These are phyloP conservation scores for Iphiclides podalirius DNA, from an alignment of 2,888 invertebrate genomes.

Conservation along the genomic window DNA sequence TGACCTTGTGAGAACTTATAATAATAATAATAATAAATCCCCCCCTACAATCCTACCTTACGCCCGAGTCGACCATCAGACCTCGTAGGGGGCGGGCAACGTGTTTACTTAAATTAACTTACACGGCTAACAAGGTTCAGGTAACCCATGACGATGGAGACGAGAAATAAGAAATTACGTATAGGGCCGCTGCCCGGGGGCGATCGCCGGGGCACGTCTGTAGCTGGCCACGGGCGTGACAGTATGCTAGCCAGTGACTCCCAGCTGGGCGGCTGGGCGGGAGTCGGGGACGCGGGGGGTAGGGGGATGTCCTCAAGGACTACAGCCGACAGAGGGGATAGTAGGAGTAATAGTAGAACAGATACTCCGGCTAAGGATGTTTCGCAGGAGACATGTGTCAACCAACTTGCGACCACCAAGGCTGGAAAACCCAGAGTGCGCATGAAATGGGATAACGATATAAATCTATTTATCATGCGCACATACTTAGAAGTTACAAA, in stretches of 20 bases:
- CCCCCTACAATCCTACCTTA: conserved; percentile 4
- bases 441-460: no score
- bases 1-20: no score
- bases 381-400: no score
- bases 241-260: conserved; percentile 8
- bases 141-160: conserved; percentile 4
- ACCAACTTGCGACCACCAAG: no score
- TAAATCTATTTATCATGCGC: no score
- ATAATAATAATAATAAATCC: no score
- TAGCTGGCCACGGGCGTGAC: conserved; percentile 9
- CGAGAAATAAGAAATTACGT: not conserved
- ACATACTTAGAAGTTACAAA: no score
- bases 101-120: not conserved
- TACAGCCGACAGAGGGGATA: no score
- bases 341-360: no score
- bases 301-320: not conserved
- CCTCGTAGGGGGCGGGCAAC: not conserved
- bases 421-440: no score
- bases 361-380: no score
- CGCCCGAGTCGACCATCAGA: conserved; percentile 4
- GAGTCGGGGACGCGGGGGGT: not conserved
- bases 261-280: not conserved
- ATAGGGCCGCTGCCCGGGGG: no score
- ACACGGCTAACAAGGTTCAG: conserved; percentile 1
- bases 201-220: conserved; percentile 14